Percentiles rank a stretch among this genome's conserved stretches.
These are phyloP conservation scores for Rhamphomyia laevipes DNA, from an alignment of 2,888 invertebrate species.

Conservation along the genomic window DNA sequence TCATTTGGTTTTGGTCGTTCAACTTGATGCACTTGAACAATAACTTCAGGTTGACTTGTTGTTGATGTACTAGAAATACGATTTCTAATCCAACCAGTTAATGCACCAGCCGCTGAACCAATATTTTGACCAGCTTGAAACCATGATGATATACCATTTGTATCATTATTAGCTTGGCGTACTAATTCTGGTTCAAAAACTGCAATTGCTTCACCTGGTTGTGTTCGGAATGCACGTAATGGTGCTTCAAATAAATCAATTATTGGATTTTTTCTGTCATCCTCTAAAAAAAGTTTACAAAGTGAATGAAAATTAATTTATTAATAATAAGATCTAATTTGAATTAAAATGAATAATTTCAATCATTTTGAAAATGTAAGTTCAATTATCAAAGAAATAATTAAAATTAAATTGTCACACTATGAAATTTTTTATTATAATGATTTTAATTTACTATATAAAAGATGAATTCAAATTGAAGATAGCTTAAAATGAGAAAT, in stretches of 20 bases:
- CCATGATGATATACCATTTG: not conserved
- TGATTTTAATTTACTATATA: too few relatives aligned
- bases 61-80: not conserved
- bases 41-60: constrained; percentile 3
- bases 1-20: not conserved
- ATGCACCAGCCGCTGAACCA: constrained; percentile 1
- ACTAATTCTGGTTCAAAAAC: constrained; percentile 9
- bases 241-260: constrained; percentile 13
- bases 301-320: too few relatives aligned
- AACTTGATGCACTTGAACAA: constrained; percentile 2
- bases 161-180: not conserved
- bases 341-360: too few relatives aligned
- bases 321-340: too few relatives aligned
- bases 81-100: constrained; percentile 3
- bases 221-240: constrained; percentile 10
- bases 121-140: not conserved
- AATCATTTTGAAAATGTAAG: too few relatives aligned
- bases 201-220: constrained; percentile 9
- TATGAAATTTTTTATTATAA: too few relatives aligned
- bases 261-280: constrained; percentile 9
- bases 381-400: too few relatives aligned
- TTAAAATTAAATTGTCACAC: too few relatives aligned
- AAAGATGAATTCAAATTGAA: too few relatives aligned
- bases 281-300: too few relatives aligned
- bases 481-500: too few relatives aligned